Evolutionary conservation across 1,140 invertebrate genomes (phyloP).

Genomic region (Leptoteleia sp.): DNA sequence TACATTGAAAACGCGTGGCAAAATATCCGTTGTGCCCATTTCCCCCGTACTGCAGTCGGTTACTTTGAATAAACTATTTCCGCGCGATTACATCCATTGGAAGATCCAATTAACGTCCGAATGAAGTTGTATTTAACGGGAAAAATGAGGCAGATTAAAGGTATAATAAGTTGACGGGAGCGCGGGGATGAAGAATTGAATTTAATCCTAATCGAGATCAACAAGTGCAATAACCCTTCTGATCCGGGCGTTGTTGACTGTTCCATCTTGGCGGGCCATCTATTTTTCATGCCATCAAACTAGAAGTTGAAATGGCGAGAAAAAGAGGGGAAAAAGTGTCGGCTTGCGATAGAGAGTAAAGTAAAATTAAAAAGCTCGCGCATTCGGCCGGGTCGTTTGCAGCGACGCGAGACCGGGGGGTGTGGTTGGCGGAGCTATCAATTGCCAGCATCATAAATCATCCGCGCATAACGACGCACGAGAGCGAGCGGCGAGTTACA

Average conservation of each 20-base stretch:
- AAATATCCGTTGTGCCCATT: no score
- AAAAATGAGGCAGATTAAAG: no score
- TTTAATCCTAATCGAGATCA: conserved; percentile 6
- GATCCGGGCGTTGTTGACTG: not conserved
- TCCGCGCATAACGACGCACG: conserved; percentile 51
- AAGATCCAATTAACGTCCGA: no score
- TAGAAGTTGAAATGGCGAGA: conserved; percentile 23
- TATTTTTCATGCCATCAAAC: conserved; percentile 37
- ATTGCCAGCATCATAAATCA: conserved; percentile 58
- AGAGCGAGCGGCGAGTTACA: conserved; percentile 55
- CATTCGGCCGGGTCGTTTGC: conserved; percentile 26
- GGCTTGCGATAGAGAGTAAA: conserved; percentile 20
- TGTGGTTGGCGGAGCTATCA: conserved; percentile 54
- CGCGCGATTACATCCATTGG: no score
- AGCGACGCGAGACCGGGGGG: conserved; percentile 45
- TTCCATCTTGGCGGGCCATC: conserved; percentile 16
- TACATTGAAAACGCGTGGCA: no score
- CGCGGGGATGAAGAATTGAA: not conserved
- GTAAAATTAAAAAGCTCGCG: conserved; percentile 40
- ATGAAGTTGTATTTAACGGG: no score
- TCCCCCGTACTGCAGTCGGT: no score
- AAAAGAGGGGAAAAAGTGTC: conserved; percentile 14
- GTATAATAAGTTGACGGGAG: not conserved
- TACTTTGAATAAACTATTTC: no score
- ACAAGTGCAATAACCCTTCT: conserved; percentile 6